A percentile compares a stretch with the other conserved stretches of the same genome.
Evolutionary conservation across 2,888 invertebrate genomes (phyloP).

Genomic region (Drosophila birchii): DNA sequence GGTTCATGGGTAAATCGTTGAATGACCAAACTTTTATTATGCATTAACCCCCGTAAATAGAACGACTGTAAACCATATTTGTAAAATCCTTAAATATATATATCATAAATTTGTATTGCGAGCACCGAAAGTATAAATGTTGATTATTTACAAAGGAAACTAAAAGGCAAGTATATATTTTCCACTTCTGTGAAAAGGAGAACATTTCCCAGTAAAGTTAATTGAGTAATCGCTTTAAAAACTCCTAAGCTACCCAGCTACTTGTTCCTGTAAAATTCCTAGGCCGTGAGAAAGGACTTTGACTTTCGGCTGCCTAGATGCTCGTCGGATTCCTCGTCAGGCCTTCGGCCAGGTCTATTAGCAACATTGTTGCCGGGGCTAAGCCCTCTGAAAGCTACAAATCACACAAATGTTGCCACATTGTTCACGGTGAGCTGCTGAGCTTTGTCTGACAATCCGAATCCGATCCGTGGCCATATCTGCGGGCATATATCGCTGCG

Average conservation of each 20-base stretch:
- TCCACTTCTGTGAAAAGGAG: neutral
- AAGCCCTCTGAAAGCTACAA: conserved; percentile 72
- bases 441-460: conserved; percentile 29
- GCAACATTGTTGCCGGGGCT: conserved; percentile 71
- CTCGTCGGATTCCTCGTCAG: conserved; percentile 25
- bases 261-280: conserved; percentile 19
- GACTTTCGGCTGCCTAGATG: conserved; percentile 18
- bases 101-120: conserved; percentile 29
- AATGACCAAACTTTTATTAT: conserved; percentile 8
- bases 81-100: conserved; percentile 33
- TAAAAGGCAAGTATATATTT: too few species aligned
- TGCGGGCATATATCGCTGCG: neutral
- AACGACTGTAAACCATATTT: conserved; percentile 33
- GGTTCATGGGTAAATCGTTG: neutral
- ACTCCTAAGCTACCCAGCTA: neutral
- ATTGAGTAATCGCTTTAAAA: neutral
- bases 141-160: neutral
- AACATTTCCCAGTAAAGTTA: neutral
- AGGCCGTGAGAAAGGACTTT: conserved; percentile 26
- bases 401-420: conserved; percentile 72
- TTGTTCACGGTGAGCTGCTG: conserved; percentile 64
- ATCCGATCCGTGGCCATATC: conserved; percentile 13
- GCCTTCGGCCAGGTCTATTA: conserved; percentile 67
- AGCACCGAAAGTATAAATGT: conserved; percentile 12
- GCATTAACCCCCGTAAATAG: conserved; percentile 7